Base-by-base conservation (phyloP, 1,140 invertebrate species). In the Atta cephalotes region DNA sequence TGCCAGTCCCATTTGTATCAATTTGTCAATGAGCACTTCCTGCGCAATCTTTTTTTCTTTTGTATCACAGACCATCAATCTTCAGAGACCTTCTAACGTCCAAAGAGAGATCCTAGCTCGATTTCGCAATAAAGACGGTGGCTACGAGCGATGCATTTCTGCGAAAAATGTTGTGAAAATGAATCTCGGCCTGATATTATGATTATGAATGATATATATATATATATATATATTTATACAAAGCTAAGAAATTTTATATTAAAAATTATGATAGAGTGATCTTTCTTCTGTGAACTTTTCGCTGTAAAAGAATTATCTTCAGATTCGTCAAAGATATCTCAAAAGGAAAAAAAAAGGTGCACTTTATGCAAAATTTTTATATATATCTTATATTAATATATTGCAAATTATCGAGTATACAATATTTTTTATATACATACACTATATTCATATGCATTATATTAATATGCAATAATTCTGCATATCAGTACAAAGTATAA, bases 1-100 rank as follows among this genome's bases (percentile, higher is more conserved):
- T 18, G 62, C 12, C 21, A 39, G 12, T 5, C n/a, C 74, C 74
- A 85, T 85, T 85, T 85, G 74, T 85, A 85, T 79, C 82, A 79
- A 85, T 85, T 85, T 85, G 82, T 80, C 82, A 85, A 85, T 72
- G 58, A 78, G 60, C 72, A 85, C 72, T 85, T 79, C 28, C 28
- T 77, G 58, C 21, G 4, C 25, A 71, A 16, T 25, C 16, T 58
- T 81, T 81, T 80, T 58, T 21, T 28, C 49, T 66, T 45, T 14
- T n/a, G 28, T 66, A 39, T 60, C 6, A 9, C 49, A 3, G 35
- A 21, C 82, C 77, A 85, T 85, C 82, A 66, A 85, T 85, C 82
- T 79, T 25, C 65, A 45, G 16, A 66, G 16, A 72, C 16, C n/a
- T 81, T 5, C 31, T 81, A 81, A 71, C 78, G 49, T 71, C 31